phyloP scores from a whole-genome alignment of 2,113 vertebrate genomes.

The Anser brachyrhynchus region DNA sequence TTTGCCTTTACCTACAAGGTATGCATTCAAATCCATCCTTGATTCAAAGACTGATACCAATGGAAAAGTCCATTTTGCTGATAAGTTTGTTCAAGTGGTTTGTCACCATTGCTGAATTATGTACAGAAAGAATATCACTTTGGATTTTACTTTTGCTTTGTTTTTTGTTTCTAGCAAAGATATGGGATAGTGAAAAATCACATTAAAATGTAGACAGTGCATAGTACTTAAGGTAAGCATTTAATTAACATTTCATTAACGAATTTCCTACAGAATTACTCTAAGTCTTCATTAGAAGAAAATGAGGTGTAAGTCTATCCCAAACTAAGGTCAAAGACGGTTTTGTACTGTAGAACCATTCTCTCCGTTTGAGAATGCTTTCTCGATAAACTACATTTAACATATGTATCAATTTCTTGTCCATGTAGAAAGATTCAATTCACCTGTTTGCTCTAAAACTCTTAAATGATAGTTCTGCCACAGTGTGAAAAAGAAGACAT shows the following conservation, averaged over 20 bases:
- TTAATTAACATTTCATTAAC: neutral
- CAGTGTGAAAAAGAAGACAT: neutral
- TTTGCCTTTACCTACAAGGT: neutral
- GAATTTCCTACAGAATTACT: neutral
- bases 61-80: neutral
- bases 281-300: neutral
- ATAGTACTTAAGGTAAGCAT: neutral
- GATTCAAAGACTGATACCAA: neutral
- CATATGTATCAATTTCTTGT: neutral
- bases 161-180: neutral
- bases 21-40: neutral
- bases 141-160: neutral
- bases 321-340: neutral
- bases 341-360: neutral
- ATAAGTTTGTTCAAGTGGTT: neutral
- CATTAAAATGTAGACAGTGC: neutral
- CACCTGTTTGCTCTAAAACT: neutral
- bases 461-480: neutral
- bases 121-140: neutral
- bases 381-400: neutral
- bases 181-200: neutral
- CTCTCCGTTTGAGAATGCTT: neutral
- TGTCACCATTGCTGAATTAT: neutral
- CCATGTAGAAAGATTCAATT: neutral
- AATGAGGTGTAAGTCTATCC: neutral